Percentiles rank a stretch among this genome's conserved stretches.
Conservation (phyloP, 2,797 vertebrate species). For the Notolabrus celidotus region DNA sequence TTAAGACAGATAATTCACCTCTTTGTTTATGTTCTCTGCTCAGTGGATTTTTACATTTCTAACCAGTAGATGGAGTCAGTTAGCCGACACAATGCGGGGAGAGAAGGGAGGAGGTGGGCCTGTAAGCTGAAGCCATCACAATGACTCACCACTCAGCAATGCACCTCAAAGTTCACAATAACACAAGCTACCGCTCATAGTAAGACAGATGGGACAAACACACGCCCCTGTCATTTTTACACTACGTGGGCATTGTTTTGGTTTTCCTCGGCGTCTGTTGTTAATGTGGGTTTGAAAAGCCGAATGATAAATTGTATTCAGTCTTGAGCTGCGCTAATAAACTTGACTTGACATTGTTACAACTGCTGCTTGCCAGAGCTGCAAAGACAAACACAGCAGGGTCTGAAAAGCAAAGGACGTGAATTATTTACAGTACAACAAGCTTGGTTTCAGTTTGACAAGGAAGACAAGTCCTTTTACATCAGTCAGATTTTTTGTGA, state of each 20-base stretch:
- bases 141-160: conserved; percentile 80
- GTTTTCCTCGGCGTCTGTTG: conserved; percentile 11
- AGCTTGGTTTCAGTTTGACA: too few species aligned
- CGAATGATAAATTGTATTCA: conserved; percentile 6
- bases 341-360: conserved; percentile 25
- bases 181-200: conserved; percentile 60
- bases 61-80: conserved; percentile 76
- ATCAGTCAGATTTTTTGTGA: conserved; percentile 40
- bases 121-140: conserved; percentile 63
- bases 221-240: conserved; percentile 16
- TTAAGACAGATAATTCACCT: not conserved
- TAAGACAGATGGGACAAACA: conserved; percentile 54
- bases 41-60: conserved; percentile 13
- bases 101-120: conserved; percentile 25
- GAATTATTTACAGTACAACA: conserved; percentile 4
- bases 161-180: conserved; percentile 69
- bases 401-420: conserved; percentile 21
- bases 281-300: conserved; percentile 9
- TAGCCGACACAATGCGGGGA: conserved; percentile 51
- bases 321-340: conserved; percentile 13
- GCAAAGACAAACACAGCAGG: conserved; percentile 19
- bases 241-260: conserved; percentile 8
- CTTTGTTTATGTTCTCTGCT: conserved; percentile 12
- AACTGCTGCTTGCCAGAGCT: conserved; percentile 18
- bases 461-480: conserved; percentile 28